Evolutionary conservation across 2,888 invertebrate genomes (phyloP), one percentile per base, ranked within the genome.

Genomic region (Pyrgus malvae): DNA sequence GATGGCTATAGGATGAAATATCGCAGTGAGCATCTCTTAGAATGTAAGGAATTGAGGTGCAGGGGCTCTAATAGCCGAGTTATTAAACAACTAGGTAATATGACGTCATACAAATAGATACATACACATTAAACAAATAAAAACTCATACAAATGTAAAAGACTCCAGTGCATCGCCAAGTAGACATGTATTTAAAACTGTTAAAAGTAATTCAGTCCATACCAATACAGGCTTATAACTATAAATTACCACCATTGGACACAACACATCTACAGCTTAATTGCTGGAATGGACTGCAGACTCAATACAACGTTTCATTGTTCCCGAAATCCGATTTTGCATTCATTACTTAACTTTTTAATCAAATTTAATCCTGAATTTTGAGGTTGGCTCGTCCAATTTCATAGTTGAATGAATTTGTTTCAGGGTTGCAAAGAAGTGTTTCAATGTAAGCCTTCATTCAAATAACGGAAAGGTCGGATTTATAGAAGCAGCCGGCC

Each of bases 291-390:
- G 44, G 48, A 55, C 44, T 44, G 48, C 48, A 60, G 44, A 62
- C 61, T 37, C 51, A 58, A 55, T 57, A 62, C 58, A 62, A 58
- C 63, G 64, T 65, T 69, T 68, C 59, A 72, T 70, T 72, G 69
- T 74, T 68, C 62, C 63, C 65, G 60, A 69, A 77, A 80, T 73
- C 70, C 67, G 71, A 74, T 78, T 78, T 76, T 64, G 67, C 68
- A 72, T 80, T 82, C 78, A 81, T 84, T 80, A 78, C 74, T 80
- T 78, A 78, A 85, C 79, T 80, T 81, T 84, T 78, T 78, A 80
- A 83, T 81, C 76, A 80, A 85, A 83, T 80, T 82, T 75, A 73
- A 80, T 82, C 78, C 74, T 68, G 73, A 80, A 80, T 81, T 81
- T 85, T 78, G 77, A 78, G 80, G 77, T 78, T 78, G 77, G 76